Evolutionary conservation across 1,140 invertebrate genomes (phyloP), one percentile per base, ranked within the genome.

Genomic region (Drosophila persimilis): DNA sequence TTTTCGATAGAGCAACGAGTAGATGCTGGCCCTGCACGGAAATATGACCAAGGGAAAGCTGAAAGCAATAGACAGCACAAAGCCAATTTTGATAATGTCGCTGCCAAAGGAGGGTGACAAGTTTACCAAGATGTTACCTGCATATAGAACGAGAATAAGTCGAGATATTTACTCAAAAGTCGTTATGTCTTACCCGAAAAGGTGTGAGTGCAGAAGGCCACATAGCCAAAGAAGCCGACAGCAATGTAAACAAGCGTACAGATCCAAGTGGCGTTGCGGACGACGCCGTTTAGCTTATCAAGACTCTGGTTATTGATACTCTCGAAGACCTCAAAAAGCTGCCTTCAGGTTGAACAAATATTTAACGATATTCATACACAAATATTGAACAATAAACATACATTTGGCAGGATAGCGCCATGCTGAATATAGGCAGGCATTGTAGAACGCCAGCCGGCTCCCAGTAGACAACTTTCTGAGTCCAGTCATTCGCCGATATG

Each of bases 21-120:
- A 96, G 3, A 99, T 92, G 92, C 97, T 98, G 6, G 96, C 96
- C 65, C 98, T 92, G 91, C 98, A 99, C 8, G 98, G 98, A 92
- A 99, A 99, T 90, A 99, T 97, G 57, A 99, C 97, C 55, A 99
- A 93, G 9, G 98, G 98, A 93, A 99, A 99, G 91, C 97, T 98
- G 84, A 99, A 96, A 17, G 97, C 97, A 43, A 99, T 94, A 0
- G 98, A 99, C 48, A 99, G 92, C 1, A 99, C 95, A 93, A 99
- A 99, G 29, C 97, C 97, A 71, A 99, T 93, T 93, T 98, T 98
- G 69, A 98, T 97, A 29, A 97, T 92, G 92, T 98, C 96, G 72
- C 96, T 97, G 29, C 95, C 93, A 67, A 96, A 92, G 15, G 96
- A 96, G 6, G 95, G 94, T 39, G 95, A 94, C 80, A 99, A 95